Conservation (phyloP, 2,113 vertebrate genomes). For the Peromyscus polionotus region DNA sequence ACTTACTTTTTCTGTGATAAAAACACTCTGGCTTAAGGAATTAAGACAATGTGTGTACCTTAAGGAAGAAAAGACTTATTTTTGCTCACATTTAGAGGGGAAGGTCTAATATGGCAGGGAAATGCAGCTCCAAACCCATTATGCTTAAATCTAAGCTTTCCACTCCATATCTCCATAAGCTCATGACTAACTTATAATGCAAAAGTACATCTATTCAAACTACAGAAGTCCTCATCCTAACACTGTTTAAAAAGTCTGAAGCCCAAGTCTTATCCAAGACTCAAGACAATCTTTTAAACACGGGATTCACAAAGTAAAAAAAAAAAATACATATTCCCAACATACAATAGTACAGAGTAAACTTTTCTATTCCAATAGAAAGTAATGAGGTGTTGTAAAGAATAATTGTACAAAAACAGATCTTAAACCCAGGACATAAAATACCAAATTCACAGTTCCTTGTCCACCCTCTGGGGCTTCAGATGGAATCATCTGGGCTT, state of each 20-base stretch:
- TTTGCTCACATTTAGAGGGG: not conserved
- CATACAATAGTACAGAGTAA: not conserved
- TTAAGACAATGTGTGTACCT: not conserved
- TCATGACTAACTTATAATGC: not conserved
- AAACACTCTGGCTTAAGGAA: not conserved
- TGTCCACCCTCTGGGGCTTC: not conserved
- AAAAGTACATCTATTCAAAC: not conserved
- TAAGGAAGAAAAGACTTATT: not conserved
- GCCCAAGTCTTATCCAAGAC: not conserved
- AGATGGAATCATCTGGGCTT: not conserved
- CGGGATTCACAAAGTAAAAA: not conserved
- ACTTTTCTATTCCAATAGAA: not conserved
- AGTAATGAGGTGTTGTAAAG: not conserved
- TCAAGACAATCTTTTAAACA: not conserved
- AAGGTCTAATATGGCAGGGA: not conserved
- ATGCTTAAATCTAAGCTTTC: not conserved
- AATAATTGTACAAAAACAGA: not conserved
- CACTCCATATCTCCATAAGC: not conserved
- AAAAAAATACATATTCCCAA: not conserved
- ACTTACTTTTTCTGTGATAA: not conserved
- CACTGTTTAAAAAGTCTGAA: not conserved
- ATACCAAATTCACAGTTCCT: not conserved
- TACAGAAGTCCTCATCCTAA: not conserved
- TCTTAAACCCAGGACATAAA: not conserved
- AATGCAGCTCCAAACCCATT: not conserved